phyloP scores from a whole-genome alignment of 2,113 vertebrate species.

The Myotis yumanensis region DNA sequence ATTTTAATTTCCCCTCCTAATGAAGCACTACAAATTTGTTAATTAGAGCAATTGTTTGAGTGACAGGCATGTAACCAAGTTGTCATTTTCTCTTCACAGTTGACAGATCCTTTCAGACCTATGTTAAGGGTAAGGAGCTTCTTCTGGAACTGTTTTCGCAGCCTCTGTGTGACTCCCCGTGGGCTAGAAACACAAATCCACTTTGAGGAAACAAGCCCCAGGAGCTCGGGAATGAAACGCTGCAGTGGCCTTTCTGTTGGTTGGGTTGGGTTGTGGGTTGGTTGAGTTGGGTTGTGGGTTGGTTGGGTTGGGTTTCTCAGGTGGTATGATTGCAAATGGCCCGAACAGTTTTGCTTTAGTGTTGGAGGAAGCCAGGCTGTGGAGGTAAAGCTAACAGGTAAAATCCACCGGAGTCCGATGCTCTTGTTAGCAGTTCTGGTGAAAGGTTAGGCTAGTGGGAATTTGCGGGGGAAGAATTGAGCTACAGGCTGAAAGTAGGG shows the following conservation, averaged over 20 bases:
- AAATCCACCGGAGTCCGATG: background rate
- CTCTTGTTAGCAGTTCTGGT: background rate
- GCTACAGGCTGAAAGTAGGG: background rate
- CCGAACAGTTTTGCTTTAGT: background rate
- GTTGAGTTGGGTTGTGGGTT: background rate
- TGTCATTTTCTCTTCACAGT: slow-evolving; percentile 90
- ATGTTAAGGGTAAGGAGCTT: slow-evolving; percentile 96
- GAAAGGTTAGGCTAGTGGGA: background rate
- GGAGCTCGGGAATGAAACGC: background rate
- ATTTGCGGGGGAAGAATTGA: background rate
- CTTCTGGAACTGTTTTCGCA: slow-evolving; percentile 76
- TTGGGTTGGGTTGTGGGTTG: no score
- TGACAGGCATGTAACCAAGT: slow-evolving; percentile 90
- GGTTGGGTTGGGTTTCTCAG: background rate
- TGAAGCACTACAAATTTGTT: slow-evolving; percentile 88
- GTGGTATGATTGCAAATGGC: background rate
- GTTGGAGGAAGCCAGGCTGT: background rate
- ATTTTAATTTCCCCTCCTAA: slow-evolving; percentile 90
- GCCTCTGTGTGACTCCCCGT: slow-evolving; percentile 68
- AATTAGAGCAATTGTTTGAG: slow-evolving; percentile 90
- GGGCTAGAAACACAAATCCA: slow-evolving; percentile 72
- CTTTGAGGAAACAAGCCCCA: slow-evolving; percentile 64
- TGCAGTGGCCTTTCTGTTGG: background rate
- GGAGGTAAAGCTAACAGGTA: background rate
- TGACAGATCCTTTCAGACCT: slow-evolving; percentile 98